Evolutionary conservation across 2,888 invertebrate species (phyloP).

Genomic region (Leptogaster cylindrica): DNA sequence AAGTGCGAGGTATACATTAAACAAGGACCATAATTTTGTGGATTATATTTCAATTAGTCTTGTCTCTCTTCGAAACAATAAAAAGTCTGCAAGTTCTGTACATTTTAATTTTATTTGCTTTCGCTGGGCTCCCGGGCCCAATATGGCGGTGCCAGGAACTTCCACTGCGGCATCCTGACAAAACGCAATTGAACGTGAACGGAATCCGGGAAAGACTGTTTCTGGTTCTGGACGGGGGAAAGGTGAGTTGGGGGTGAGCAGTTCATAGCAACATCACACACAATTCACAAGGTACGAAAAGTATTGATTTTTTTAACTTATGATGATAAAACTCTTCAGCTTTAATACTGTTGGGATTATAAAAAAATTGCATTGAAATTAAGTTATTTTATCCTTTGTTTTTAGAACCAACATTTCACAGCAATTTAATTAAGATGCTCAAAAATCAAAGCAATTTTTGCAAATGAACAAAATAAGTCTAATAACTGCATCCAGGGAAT

Average conservation of each 20-base stretch:
- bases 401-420: too few species aligned
- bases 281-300: too few species aligned
- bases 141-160: background rate
- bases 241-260: background rate
- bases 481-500: too few species aligned
- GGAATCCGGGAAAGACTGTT: constrained; percentile 10
- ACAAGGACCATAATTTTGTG: constrained; percentile 34
- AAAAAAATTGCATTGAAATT: too few species aligned
- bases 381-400: too few species aligned
- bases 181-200: constrained; percentile 35
- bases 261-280: too few species aligned
- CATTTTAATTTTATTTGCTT: constrained; percentile 29
- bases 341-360: too few species aligned
- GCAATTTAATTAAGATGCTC: too few species aligned
- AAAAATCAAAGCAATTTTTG: too few species aligned
- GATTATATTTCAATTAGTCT: constrained; percentile 37
- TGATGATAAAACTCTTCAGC: too few species aligned
- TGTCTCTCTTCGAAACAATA: constrained; percentile 21
- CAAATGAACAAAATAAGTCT: too few species aligned
- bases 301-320: too few species aligned
- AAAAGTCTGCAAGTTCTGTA: constrained; percentile 35
- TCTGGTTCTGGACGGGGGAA: background rate
- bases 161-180: constrained; percentile 8
- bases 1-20: constrained; percentile 14
- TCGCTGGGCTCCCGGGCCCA: background rate